Evolutionary conservation across 2,113 vertebrate genomes (phyloP), one percentile per base, ranked within the genome.

Genomic region (Myanophis thanlyinensis): DNA sequence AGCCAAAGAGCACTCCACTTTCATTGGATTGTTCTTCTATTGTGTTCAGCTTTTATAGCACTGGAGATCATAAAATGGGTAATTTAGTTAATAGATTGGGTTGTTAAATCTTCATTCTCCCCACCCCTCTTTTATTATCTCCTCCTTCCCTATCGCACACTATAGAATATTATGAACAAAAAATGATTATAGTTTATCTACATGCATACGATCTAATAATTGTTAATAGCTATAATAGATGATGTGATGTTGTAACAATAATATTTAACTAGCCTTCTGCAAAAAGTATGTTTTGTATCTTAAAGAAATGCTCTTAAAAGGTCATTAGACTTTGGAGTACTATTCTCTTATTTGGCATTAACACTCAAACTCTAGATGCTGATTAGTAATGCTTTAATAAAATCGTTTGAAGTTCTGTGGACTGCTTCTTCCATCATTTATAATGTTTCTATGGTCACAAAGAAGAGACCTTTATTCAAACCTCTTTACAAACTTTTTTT

Each of bases 371-470:
- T 98, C 97, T 97, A 97, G 94, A 94, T 98, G 98, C 98, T 99
- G 99, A 99, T 99, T 99, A 99, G 98, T 99, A 98, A 98, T 98
- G 98, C 98, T 99, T 99, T 99, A 99, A 99, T 99, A 99, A 99
- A 99, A 99, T 99, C 98, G 98, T 98, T 98, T 98, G 98, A 98
- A 99, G 99, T 99, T 98, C 98, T 98, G 98, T 97, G 97, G 98
- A 99, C 98, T 99, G 98, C 99, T 99, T 99, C 98, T 99, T 98
- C 98, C 97, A 98, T 98, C 98, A 98, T 99, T 99, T 98, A 98
- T 98, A 97, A 97, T 98, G 99, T 99, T 98, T 98, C 99, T 98
- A 99, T 99, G 99, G 98, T 97, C 98, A 98, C 98, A 93, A 97
- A 96, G 97, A 98, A 98, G 98, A 96, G 96, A 98, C 98, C 97